phyloP scores from a whole-genome alignment of 2,113 vertebrate genomes.

The Benitochromis conjunctus region DNA sequence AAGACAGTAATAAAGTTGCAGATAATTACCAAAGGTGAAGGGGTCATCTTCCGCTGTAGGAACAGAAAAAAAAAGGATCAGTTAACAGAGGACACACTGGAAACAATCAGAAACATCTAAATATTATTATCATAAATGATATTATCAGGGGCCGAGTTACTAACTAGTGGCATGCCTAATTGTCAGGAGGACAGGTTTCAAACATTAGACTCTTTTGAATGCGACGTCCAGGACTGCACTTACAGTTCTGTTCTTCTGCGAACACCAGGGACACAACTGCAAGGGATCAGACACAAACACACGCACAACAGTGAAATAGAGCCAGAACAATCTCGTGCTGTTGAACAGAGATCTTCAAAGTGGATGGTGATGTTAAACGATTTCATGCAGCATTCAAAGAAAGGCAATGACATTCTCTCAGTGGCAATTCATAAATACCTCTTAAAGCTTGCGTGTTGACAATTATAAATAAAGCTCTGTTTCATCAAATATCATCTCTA shows the following conservation, averaged over 20 bases:
- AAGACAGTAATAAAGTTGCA: neutral
- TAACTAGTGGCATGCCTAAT: neutral
- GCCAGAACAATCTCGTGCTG: neutral
- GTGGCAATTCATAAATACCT: neutral
- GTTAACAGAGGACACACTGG: neutral
- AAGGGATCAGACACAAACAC: neutral
- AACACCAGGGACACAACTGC: constrained; percentile 70
- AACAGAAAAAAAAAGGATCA: constrained; percentile 11
- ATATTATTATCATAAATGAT: neutral
- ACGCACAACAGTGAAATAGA: neutral
- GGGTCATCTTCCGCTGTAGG: constrained; percentile 63
- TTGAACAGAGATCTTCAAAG: neutral
- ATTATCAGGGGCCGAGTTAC: neutral
- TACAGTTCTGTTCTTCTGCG: constrained; percentile 66
- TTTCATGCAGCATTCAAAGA: neutral
- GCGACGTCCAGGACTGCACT: neutral
- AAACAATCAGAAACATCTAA: neutral
- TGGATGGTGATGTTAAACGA: neutral
- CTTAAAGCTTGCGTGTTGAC: neutral
- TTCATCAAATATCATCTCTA: neutral
- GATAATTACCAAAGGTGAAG: constrained; percentile 72
- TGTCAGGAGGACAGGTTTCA: neutral
- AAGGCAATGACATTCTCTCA: neutral
- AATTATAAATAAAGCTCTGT: neutral
- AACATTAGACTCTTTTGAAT: neutral